phyloP scores from a whole-genome alignment of 2,888 invertebrate genomes.

The Axea sp. region DNA sequence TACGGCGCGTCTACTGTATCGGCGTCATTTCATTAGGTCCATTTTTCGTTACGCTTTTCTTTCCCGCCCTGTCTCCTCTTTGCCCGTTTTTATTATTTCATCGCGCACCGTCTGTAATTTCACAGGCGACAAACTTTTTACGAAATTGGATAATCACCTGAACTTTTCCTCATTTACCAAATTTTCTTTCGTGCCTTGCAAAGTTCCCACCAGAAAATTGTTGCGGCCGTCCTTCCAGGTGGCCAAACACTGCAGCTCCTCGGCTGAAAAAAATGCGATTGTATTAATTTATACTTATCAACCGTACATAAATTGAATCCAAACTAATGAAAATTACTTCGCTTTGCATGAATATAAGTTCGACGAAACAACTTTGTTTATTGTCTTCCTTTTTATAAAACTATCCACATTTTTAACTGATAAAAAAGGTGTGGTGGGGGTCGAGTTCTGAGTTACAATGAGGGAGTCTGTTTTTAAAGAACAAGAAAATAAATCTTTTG shows the following conservation, averaged over 20 bases:
- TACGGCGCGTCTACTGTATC: constrained; percentile 30
- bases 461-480: too few relatives aligned
- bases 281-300: too few relatives aligned
- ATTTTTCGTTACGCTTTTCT: constrained; percentile 28
- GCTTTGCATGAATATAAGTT: too few relatives aligned
- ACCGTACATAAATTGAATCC: too few relatives aligned
- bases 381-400: too few relatives aligned
- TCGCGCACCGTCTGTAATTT: not conserved
- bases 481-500: too few relatives aligned
- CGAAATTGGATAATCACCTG: constrained; percentile 81
- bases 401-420: too few relatives aligned
- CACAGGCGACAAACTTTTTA: constrained; percentile 14
- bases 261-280: constrained; percentile 84
- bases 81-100: constrained; percentile 15
- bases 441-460: too few relatives aligned
- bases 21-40: constrained; percentile 52
- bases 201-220: constrained; percentile 87
- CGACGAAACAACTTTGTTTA: too few relatives aligned
- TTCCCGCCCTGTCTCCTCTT: not conserved
- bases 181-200: constrained; percentile 81
- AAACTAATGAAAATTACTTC: too few relatives aligned
- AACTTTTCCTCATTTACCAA: constrained; percentile 86
- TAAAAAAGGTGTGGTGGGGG: too few relatives aligned
- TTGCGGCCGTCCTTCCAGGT: constrained; percentile 92
- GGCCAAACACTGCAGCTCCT: constrained; percentile 90